phyloP scores from a whole-genome alignment of 2,888 invertebrate species.

The Seira sanloemensis region DNA sequence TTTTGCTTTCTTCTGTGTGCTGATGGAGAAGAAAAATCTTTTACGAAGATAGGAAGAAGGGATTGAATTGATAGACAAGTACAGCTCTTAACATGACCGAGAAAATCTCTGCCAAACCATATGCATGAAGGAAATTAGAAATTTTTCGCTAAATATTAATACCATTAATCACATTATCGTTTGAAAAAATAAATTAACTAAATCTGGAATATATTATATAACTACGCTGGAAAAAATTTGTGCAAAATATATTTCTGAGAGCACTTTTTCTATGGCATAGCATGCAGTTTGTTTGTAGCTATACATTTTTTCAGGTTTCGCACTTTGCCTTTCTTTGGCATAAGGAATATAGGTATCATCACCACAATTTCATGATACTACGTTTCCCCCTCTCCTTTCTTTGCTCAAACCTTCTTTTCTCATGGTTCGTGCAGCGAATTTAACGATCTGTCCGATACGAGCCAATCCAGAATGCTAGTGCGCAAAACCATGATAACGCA shows the following conservation, averaged over 20 bases:
- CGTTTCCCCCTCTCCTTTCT: background rate
- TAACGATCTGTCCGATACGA: conserved; percentile 66
- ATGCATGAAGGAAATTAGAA: too few relatives aligned
- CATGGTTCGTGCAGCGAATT: conserved; percentile 53
- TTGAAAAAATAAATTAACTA: too few relatives aligned
- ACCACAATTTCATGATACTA: background rate
- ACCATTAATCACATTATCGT: too few relatives aligned
- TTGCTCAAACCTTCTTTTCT: conserved; percentile 7
- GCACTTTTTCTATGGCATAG: background rate
- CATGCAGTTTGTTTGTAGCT: background rate
- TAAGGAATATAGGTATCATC: conserved; percentile 19
- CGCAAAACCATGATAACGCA: conserved; percentile 30
- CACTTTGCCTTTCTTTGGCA: conserved; percentile 27
- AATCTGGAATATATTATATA: too few relatives aligned
- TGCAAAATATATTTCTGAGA: background rate
- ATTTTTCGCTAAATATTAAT: too few relatives aligned
- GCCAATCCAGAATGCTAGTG: conserved; percentile 44
- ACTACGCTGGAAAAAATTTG: too few relatives aligned
- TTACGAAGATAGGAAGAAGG: background rate
- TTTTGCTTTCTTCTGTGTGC: too few relatives aligned
- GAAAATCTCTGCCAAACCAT: background rate
- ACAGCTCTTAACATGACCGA: background rate
- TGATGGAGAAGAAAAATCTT: background rate
- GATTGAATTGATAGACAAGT: background rate
- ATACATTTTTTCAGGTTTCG: too few relatives aligned